Evolutionary conservation across 2,888 invertebrate species (phyloP), one percentile per base, ranked within the genome.

Genomic region (Meliscaeva auricollis): DNA sequence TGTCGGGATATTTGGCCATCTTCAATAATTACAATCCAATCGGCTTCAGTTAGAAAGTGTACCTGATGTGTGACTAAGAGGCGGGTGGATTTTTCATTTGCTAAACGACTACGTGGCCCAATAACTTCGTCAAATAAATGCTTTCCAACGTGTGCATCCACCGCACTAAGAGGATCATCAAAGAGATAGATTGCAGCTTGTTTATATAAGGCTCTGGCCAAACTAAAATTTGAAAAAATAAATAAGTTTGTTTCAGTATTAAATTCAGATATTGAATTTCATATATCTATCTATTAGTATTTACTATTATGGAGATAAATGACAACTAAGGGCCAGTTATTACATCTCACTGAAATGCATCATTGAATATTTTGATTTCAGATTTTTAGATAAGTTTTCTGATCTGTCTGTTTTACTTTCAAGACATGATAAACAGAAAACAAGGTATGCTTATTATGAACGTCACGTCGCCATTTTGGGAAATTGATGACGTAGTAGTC

Each of bases 91-190:
- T 90, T 90, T 90, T 95, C 95, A 17, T 93, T 92, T 44, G 93
- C 93, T 77, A 94, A 88, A 68, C 93, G 92, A 1, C 93, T 92
- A 56, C 91, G 92, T 6, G 92, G 92, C 2, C 92, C 92, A 74
- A 96, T 95, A 70, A 96, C 96, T 91, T 96, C 94, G 62, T 96
- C 94, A 89, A 96, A 96, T 5, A 97, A 91, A 90, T 96, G 95
- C 80, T 94, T 94, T 0, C 95, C 95, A n/a, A 97, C 96, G 79
- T 95, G 94, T 0, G 95, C 93, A 90, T 97, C 97, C 0, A 97
- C 96, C 0, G 96, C 96, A 79, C 96, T 95, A 2, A 97, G 91
- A 0, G 97, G 96, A 92, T 97, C 97, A 90, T 97, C 97, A 32
- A 97, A 91, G 5, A 97, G 91, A 90, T 96, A 97, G 81, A 97